Base-by-base conservation (phyloP, 2,797 vertebrate genomes). In the Peromyscus nudipes region DNA sequence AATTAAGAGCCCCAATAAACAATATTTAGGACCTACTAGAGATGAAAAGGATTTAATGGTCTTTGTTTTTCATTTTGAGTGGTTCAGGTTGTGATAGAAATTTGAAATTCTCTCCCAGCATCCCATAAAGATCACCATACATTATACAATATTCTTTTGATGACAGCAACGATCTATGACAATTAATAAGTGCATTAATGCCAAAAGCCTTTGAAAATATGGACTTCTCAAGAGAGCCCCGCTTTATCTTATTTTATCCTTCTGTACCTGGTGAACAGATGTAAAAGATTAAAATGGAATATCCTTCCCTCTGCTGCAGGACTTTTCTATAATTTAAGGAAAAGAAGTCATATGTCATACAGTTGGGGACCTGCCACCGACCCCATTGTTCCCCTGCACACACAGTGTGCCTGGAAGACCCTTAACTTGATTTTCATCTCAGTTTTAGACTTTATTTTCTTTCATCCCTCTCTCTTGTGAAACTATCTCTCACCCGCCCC, bases 201-300 rank as follows among this genome's bases (percentile, higher is more conserved):
- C 92, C 96, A 93, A 96, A 97, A 97, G 92, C 84, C 94, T 97
- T 95, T 92, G 97, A 96, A 98, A 98, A 96, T 96, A 96, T 83
- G 81, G 67, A 96, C 96, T 97, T 95, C 92, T 93, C 96, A 40
- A 86, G 97, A 97, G 92, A 96, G 60, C 19, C 9, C n/a, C 21
- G 31, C 94, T 96, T 96, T 95, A 97, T 95, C 96, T 97, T 96
- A 82, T 92, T 96, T 97, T 97, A 96, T 97, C 96, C 95, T 97
- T 91, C 89, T 91, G 88, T 86, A 94, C 91, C 89, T 95, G 31
- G 17, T 31, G 92, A 97, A 97, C 95, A 96, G 96, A 97, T 96
- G 96, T 97, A 97, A 98, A 97, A 96, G 96, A 97, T 97, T 96
- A 97, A 96, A 96, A 96, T 94, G 96, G 98, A 97, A 96, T 97